These are phyloP conservation scores for Hapalemur alaotrensis DNA, from an alignment of 2,797 vertebrate species.

Conservation along the genomic window DNA sequence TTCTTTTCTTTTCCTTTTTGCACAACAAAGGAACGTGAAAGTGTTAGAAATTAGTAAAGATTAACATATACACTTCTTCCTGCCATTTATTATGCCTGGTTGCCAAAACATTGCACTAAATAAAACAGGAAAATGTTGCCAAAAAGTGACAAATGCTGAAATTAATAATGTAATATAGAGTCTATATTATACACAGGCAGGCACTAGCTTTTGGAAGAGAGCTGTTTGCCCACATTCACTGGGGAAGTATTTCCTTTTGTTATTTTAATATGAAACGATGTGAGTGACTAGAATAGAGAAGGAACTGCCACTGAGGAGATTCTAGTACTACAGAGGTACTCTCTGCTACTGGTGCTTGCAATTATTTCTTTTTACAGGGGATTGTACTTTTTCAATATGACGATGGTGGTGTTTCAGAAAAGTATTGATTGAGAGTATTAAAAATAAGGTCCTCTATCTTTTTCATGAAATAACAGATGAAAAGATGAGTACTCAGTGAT, in stretches of 20 bases:
- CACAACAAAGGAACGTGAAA: constrained; percentile 82
- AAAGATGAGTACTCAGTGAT: constrained; percentile 43
- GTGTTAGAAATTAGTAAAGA: constrained; percentile 77
- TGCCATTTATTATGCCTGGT: constrained; percentile 68
- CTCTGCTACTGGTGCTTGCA: constrained; percentile 20
- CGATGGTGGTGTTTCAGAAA: constrained; percentile 26
- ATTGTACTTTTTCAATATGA: constrained; percentile 15
- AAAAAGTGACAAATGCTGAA: background rate
- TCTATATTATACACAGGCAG: background rate
- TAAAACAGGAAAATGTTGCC: background rate
- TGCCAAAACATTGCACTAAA: constrained; percentile 5
- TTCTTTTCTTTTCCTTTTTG: constrained; percentile 64
- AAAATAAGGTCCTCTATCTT: constrained; percentile 52
- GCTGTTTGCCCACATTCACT: background rate
- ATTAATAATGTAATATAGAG: background rate
- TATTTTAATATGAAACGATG: constrained; percentile 35
- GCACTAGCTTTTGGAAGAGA: background rate
- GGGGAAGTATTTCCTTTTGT: background rate
- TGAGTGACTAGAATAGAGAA: constrained; percentile 4
- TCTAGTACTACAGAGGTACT: background rate
- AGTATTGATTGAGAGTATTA: constrained; percentile 45
- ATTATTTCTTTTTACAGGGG: constrained; percentile 59
- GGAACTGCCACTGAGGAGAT: background rate
- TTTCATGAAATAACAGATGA: constrained; percentile 17
- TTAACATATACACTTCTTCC: constrained; percentile 78